Evolutionary conservation across 2,888 invertebrate species (phyloP).

Genomic region (Drosophila recens): DNA sequence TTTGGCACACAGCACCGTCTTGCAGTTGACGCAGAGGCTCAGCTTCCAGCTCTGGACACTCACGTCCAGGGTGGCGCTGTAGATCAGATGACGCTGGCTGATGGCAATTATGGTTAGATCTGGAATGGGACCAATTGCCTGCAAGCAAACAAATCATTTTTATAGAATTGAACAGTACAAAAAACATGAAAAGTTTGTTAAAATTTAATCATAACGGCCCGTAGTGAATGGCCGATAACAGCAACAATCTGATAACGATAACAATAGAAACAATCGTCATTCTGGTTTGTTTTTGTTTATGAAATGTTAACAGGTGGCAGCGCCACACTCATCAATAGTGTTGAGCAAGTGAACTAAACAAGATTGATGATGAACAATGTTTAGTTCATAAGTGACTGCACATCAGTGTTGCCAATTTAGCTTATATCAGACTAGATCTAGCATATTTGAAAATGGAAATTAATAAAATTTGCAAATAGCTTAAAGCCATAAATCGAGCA

Average conservation of each 20-base stretch:
- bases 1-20: slow-evolving; percentile 81
- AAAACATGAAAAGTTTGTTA: background rate
- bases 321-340: background rate
- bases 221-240: slow-evolving; percentile 6
- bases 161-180: background rate
- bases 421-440: too few species aligned
- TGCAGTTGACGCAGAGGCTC: slow-evolving; percentile 83
- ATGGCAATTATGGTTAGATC: slow-evolving; percentile 79
- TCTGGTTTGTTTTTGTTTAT: background rate
- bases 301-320: slow-evolving; percentile 7
- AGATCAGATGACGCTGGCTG: slow-evolving; percentile 80
- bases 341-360: background rate
- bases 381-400: too few species aligned
- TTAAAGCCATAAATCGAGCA: too few species aligned
- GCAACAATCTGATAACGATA: slow-evolving; percentile 5
- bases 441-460: too few species aligned
- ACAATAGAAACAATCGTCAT: background rate
- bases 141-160: slow-evolving; percentile 36
- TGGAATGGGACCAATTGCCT: slow-evolving; percentile 82
- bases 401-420: too few species aligned
- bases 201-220: background rate
- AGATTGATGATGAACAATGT: background rate
- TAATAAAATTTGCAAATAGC: too few species aligned
- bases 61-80: slow-evolving; percentile 70
- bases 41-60: slow-evolving; percentile 78